Conservation (phyloP, 1,140 invertebrate genomes). For the Pentalonia nigronervosa region DNA sequence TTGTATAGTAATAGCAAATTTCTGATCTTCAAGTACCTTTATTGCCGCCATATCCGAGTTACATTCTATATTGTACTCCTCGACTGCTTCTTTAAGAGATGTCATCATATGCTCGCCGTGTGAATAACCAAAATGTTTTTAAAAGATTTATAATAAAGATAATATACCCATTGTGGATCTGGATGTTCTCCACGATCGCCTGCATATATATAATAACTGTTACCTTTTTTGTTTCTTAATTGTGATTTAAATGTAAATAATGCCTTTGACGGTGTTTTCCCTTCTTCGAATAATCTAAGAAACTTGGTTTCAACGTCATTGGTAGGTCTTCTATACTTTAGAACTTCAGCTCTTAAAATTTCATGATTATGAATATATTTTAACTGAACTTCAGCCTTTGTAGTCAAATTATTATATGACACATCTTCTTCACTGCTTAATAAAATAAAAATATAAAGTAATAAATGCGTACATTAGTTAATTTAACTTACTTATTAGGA, state of each 20-base stretch:
- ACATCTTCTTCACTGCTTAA: no score
- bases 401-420: no score
- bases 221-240: background rate
- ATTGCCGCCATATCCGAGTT: background rate
- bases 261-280: background rate
- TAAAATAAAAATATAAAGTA: no score
- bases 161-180: background rate
- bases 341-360: background rate
- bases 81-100: no score
- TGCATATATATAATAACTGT: background rate
- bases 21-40: background rate
- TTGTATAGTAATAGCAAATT: conserved; percentile 31
- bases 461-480: no score
- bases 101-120: no score
- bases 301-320: background rate
- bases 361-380: no score
- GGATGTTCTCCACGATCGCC: conserved; percentile 4
- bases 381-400: no score
- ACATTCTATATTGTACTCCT: background rate
- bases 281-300: background rate
- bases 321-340: background rate
- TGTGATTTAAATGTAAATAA: background rate
- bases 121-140: background rate
- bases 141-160: background rate
- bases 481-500: no score